phyloP scores from a whole-genome alignment of 2,888 invertebrate genomes.

The Lasioglossum oenotherae region DNA sequence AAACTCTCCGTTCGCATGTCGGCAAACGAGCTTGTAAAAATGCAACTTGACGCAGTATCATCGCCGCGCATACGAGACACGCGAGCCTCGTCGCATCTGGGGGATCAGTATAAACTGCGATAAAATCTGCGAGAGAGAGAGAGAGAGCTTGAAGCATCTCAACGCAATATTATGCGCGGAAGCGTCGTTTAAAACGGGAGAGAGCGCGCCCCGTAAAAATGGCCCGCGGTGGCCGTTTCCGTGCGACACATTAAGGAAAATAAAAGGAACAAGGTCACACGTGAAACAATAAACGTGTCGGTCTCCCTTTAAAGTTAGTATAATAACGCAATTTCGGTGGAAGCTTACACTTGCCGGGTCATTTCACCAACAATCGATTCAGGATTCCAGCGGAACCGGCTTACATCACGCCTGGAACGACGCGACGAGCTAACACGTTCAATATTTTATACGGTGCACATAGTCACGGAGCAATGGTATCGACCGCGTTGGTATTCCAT shows the following conservation, averaged over 20 bases:
- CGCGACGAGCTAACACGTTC: background rate
- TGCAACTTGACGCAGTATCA: background rate
- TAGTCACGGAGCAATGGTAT: background rate
- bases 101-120: background rate
- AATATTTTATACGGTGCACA: constrained; percentile 25
- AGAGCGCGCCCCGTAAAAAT: constrained; percentile 5
- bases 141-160: background rate
- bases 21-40: background rate
- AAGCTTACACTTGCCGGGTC: constrained; percentile 23
- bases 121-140: background rate
- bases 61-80: background rate
- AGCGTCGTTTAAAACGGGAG: background rate
- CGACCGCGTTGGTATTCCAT: constrained; percentile 19
- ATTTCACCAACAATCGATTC: constrained; percentile 32
- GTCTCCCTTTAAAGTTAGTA: background rate
- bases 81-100: background rate
- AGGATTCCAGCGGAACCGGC: background rate
- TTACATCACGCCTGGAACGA: background rate
- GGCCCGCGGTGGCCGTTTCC: background rate
- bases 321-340: constrained; percentile 29
- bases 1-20: background rate
- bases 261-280: background rate
- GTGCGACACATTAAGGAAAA: background rate
- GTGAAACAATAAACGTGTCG: background rate
- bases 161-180: background rate